Evolutionary conservation across 2,888 invertebrate genomes (phyloP), one percentile per base, ranked within the genome.

Genomic region (Torymus tubicola): DNA sequence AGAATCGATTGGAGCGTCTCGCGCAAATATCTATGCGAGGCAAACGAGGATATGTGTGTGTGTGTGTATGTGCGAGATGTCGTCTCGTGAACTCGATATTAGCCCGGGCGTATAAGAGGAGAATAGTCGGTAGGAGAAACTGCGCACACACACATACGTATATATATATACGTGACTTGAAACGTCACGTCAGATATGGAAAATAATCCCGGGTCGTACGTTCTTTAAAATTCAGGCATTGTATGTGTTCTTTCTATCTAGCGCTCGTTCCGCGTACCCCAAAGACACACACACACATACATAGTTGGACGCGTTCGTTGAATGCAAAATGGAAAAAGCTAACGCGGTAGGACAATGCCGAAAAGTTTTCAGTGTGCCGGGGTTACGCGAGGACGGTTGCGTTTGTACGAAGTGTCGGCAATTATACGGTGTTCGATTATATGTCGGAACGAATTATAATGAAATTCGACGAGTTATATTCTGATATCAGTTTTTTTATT

Each of bases 181-280:
- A 77, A 69, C 58, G 77, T 78, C 78, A 71, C 78, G 61, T 58
- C 68, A 71, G 75, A 76, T 79, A 81, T 81, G 79, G 75, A 81
- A 81, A 81, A 79, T 81, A 81, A 81, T 79, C 75, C 73, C 16
- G 69, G 55, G 24, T 24, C 24, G 78, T 57, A 55, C 65, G 70
- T 77, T 71, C 53, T 76, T 81, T 79, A 70, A 78, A 81, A 79
- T 81, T 79, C 78, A 65, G 76, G 21, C 75, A 68, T 61, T n/a
- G n/a, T n/a, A n/a, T 75, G 81, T 73, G 55, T 31, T 11, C 57
- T 8, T 18, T 0, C 14, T 52, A n/a, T n/a, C 52, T 42, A 18
- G 18, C 10, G 16, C 5, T 4, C n/a, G 14, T 10, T n/a, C n/a
- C n/a, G 16, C 24, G 21, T 64, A 3, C 3, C 18, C 58, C n/a